Base-by-base conservation (phyloP, 2,888 invertebrate species). In the Apantesis nais region DNA sequence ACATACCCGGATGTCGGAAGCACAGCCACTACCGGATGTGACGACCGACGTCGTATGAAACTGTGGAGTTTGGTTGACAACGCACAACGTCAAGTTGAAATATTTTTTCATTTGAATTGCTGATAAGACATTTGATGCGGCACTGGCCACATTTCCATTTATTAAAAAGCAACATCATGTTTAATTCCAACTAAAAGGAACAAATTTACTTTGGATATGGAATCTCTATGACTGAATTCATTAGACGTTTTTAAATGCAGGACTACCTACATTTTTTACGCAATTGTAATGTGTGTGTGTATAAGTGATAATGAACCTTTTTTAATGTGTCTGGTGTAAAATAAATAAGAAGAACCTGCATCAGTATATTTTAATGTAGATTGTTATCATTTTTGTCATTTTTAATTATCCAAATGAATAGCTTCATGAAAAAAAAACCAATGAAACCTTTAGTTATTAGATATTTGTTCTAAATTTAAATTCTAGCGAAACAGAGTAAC, bases 1-100 rank as follows among this genome's bases (percentile, higher is more conserved):
- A 77, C 72, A 74, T 72, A 65, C 71, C 73, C 73, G 74, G 74
- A 71, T 62, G 72, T 70, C 72, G 77, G 73, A 80, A 55, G 44
- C 34, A 65, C 39, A 64, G 66, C 19, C 22, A 55, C 71, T 22
- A 62, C 31, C 25, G 58, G 29, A 70, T 61, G 62, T 66, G 16
- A 58, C 44, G 37, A 12, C 22, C 31, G 19, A 25, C 16, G 31
- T 29, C 19, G 48, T 14, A 63, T 31, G 44, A 44, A 63, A 63
- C 16, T 58, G 34, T 52, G 31, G 62, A 61, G 31, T 66, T 66
- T 55, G 31, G 48, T 34, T 34, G 64, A 16, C 48, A 34, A 34
- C 63, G n/a, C 48, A 34, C 61, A 52, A 34, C 16, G n/a, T 31
- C 9, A 52, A 22, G 9, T n/a, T n/a, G 22, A 48, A 48, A 48